Evolutionary conservation across 1,140 invertebrate species (phyloP), one percentile per base, ranked within the genome.

Genomic region (Cepaea nemoralis): DNA sequence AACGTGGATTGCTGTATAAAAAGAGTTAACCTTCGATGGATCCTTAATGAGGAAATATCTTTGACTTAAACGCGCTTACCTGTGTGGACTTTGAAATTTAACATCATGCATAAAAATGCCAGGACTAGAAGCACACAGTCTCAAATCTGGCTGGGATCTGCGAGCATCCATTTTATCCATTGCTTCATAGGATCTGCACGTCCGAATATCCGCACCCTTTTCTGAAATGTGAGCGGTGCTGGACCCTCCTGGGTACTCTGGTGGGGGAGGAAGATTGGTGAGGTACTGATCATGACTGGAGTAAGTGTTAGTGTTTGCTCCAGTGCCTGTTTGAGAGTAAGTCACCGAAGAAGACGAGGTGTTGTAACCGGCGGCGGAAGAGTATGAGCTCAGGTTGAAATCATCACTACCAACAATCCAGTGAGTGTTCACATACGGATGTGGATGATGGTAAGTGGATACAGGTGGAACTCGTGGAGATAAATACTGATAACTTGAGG

Each of bases 211-310:
- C n/a, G 83, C 40, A 74, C 85, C 66, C 1, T 83, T 74, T 0
- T 94, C 70, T 2, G 50, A 89, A 84, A 94, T 93, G 85, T 94
- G 94, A 55, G 19, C 27, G 5, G 19, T 39, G 5, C 67, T 24
- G 22, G 40, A 37, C 22, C 93, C 93, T 66, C 88, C 87, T 33
- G 88, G 88, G 75, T 90, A 90, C 78, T 89, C 85, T 1, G 89
- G 88, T 6, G 89, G 89, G 24, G 88, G 88, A 0, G 88, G 87
- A 45, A 90, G 82, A n/a, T 85, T 83, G 22, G 83, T 80, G 19
- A 87, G 75, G 77, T 87, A 87, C 33, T 82, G 81, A 50, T 39
- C 14, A 37, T 77, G 79, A 14, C 69, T 71, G 19, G 59, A 59
- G 19, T 69, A 45, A 16, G 37, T 42, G 33, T 12, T 42, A 14